Conservation (phyloP, 1,140 invertebrate genomes). For the Tetraneura akinire region DNA sequence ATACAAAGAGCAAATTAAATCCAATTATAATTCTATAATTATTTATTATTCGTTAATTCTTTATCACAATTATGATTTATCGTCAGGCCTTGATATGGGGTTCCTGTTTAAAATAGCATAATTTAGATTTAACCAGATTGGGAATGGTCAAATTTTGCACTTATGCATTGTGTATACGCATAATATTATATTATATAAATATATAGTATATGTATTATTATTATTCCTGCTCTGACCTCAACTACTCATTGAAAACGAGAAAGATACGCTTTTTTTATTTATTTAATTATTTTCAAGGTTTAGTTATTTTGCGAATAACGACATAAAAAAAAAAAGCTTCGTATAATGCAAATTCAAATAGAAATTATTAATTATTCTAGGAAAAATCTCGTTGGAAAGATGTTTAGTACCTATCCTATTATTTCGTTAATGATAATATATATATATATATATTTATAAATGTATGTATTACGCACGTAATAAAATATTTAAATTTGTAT, state of each 20-base stretch:
- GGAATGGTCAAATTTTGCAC: not conserved
- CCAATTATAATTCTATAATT: not conserved
- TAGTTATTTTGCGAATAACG: not conserved
- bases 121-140: not conserved
- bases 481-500: too few relatives aligned
- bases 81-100: not conserved
- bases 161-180: not conserved
- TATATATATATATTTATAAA: too few relatives aligned
- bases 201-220: not conserved
- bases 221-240: slow-evolving; percentile 30
- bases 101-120: not conserved
- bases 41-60: not conserved
- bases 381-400: too few relatives aligned
- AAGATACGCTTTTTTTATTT: not conserved
- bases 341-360: too few relatives aligned
- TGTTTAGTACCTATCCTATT: too few relatives aligned
- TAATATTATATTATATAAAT: not conserved
- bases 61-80: not conserved
- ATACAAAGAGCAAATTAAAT: not conserved
- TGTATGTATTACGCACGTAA: too few relatives aligned
- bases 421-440: too few relatives aligned
- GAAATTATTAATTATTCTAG: too few relatives aligned
- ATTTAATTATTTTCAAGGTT: slow-evolving; percentile 27
- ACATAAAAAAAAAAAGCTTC: not conserved
- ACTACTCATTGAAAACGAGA: slow-evolving; percentile 33